Base-by-base conservation (phyloP, 2,888 invertebrate genomes). In the Theodoxus fluviatilis region DNA sequence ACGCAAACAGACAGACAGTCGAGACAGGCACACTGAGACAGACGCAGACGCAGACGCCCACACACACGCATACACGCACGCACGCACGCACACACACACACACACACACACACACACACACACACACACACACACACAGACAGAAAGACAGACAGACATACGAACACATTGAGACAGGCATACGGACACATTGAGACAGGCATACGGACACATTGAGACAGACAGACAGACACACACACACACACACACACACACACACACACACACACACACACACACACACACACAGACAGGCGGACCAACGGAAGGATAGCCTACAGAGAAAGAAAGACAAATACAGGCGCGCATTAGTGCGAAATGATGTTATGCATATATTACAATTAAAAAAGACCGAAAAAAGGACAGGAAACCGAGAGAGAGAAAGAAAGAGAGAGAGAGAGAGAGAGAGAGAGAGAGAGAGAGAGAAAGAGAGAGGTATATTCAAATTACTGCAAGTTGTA, bases 381-480 rank as follows among this genome's bases (percentile, higher is more conserved):
- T 55, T 55, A 15, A 15, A 15, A 55, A 1, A 25, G 2, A 9
- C 9, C 6, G 43, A 66, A 66, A 47, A 18, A 67, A 25, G 35
- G 2, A 18, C 47, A 38, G 52, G 25, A 52, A 52, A 35, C 7
- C 47, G 67, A 43, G 25, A 25, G 43, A 37, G 28, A 7, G 38
- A 37, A 22, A 38, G 28, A 18, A n/a, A 22, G 31, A 37, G 18
- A 37, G 38, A 55, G 22, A 55, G 66, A 64, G 68, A 55, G 68
- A 69, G 2, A 64, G 68, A 38, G 59, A 73, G 38, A 70, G 67
- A 55, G 68, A 69, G 49, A 68, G 57, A 47, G 69, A 70, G 33
- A 68, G 40, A 68, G 65, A 64, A 37, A 63, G 43, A 69, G 35
- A 6, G 40, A 68, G 31, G 2, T 55, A 67, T n/a, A 67, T n/a